Conservation (phyloP, 2,113 vertebrate genomes). For the Eolophus roseicapilla region DNA sequence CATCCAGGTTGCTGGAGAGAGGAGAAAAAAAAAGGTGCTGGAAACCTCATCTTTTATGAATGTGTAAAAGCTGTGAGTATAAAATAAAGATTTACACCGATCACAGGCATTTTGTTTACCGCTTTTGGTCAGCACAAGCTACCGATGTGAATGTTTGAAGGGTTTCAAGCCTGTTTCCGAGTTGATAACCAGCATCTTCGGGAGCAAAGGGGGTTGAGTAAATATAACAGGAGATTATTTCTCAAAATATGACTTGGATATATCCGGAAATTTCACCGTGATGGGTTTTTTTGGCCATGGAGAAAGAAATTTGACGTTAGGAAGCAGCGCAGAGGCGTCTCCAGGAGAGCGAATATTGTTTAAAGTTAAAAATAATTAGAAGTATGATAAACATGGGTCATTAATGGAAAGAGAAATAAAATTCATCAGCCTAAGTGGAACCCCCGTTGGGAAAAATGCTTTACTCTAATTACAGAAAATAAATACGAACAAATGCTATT, state of each 20-base stretch:
- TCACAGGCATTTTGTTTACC: background rate
- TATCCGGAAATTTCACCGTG: fast-evolving
- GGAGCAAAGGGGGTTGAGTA: background rate
- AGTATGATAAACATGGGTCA: constrained; percentile 81
- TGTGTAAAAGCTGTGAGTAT: background rate
- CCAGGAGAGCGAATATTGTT: constrained; percentile 72
- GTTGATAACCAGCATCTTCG: background rate
- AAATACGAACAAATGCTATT: constrained; percentile 72
- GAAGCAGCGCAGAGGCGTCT: background rate
- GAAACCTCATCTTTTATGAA: background rate
- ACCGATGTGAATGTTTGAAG: background rate
- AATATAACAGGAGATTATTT: background rate
- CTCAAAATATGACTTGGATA: fast-evolving
- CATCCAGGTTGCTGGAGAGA: background rate
- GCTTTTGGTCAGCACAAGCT: background rate
- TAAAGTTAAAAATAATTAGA: constrained; percentile 81
- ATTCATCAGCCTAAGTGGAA: constrained; percentile 83
- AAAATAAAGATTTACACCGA: constrained; percentile 18
- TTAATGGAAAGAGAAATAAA: constrained; percentile 80
- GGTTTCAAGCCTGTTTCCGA: background rate
- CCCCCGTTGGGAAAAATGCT: constrained; percentile 81
- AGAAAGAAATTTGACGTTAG: background rate
- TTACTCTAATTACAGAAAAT: constrained; percentile 76
- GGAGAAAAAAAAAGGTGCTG: background rate
- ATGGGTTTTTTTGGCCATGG: background rate